Base-by-base conservation (phyloP, 2,113 vertebrate species). In the Alces alces region DNA sequence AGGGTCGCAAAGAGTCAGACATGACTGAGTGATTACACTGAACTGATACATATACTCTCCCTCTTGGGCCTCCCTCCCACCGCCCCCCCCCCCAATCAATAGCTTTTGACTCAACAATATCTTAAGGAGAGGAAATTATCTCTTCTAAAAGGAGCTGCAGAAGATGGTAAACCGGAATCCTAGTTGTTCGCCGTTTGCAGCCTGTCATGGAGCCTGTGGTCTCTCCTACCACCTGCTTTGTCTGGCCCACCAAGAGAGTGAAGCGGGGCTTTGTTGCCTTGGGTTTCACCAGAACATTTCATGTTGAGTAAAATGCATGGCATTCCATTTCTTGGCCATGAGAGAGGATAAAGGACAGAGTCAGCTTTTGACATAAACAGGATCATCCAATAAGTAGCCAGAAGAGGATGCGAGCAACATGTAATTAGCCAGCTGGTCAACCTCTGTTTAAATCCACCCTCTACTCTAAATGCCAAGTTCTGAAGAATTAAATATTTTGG, bases 371-470 rank as follows among this genome's bases (percentile, higher is more conserved):
- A 97, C 96, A 95, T 87, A 95, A 97, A 95, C 97, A 97, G 91
- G 78, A 91, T 93, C 86, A 89, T 39, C 89, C 70, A 84, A 45
- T 55, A 91, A 97, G 89, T 50, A 93, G 86, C 96, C 89, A 94
- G 76, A 94, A 88, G 85, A 90, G 93, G 70, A 95, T 95, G 93
- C 45, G 95, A 85, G 87, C 97, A 98, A 89, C 93, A 66, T 85
- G 60, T 96, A 97, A 84, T 98, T 95, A 98, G 91, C 86, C 98
- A 98, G 95, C 98, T 98, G 97, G 89, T 86, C 85, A n/a, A 78
- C 95, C 89, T 92, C 79, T 97, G 82, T 96, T 96, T 95, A 97
- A 98, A 95, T 89, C 97, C 96, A 95, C 86, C 80, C 97, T 55
- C 19, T 61, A 36, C 80, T 47, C 95, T 50, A 73, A 94, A 97